Evolutionary conservation across 2,888 invertebrate genomes (phyloP).

Genomic region (Geophilus truncorum): DNA sequence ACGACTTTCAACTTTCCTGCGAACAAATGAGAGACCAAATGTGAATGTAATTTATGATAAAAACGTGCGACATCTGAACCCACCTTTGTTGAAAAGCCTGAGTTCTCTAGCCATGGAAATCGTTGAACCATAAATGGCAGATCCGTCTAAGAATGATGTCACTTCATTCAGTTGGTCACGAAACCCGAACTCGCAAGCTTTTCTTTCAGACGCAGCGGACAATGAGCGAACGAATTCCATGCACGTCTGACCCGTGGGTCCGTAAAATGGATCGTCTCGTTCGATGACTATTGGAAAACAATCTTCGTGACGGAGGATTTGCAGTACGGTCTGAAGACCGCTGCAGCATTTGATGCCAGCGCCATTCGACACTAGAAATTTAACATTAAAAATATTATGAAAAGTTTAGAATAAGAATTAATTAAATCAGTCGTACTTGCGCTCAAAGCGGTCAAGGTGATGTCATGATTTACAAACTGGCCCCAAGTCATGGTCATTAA

Average conservation of each 20-base stretch:
- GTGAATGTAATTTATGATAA: background rate
- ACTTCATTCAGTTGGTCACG: conserved; percentile 37
- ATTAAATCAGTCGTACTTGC: conserved; percentile 3
- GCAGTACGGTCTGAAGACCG: conserved; percentile 30
- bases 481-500: conserved; percentile 33
- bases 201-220: conserved; percentile 42
- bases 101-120: conserved; percentile 33
- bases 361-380: conserved; percentile 35
- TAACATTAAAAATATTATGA: background rate
- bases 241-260: conserved; percentile 52
- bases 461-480: conserved; percentile 32
- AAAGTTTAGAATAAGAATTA: background rate
- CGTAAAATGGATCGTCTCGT: conserved; percentile 57
- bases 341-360: conserved; percentile 37
- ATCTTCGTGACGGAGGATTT: conserved; percentile 54
- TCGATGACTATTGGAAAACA: conserved; percentile 63
- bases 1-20: conserved; percentile 5
- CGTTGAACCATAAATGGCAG: conserved; percentile 37
- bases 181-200: conserved; percentile 34
- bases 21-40: background rate
- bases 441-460: conserved; percentile 31
- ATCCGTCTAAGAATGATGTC: conserved; percentile 36
- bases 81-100: conserved; percentile 53
- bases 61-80: background rate
- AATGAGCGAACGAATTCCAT: conserved; percentile 49